Percentiles rank a stretch among this genome's conserved stretches.
These are phyloP conservation scores for Pristionchus arcanus DNA, from an alignment of 2,888 invertebrate genomes.

Conservation along the genomic window DNA sequence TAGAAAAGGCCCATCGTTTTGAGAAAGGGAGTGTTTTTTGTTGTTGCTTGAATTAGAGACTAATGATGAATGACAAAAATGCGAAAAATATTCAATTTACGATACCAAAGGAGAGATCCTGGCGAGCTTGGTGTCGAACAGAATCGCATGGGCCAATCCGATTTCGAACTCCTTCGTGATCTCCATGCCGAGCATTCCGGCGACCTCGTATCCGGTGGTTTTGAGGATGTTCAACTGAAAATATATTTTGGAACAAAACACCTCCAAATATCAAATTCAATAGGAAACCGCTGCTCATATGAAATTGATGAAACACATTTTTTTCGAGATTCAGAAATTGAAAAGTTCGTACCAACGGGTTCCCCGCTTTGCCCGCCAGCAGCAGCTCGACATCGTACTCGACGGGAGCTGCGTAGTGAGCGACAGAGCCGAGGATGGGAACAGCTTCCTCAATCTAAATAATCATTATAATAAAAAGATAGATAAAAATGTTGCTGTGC, in stretches of 20 bases:
- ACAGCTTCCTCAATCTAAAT: conserved; percentile 13
- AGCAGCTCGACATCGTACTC: background rate
- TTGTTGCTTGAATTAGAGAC: no score
- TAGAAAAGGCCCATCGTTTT: no score
- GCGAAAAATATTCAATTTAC: background rate
- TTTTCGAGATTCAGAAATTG: no score
- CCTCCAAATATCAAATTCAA: no score
- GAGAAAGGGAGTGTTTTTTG: no score
- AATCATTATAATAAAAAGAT: no score
- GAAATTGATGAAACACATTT: background rate
- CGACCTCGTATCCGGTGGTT: background rate
- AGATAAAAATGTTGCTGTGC: no score
- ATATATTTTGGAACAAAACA: no score
- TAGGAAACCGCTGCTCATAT: background rate
- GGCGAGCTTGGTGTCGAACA: background rate
- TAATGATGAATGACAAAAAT: no score
- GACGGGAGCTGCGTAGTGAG: background rate
- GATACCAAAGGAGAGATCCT: background rate
- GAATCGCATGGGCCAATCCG: background rate
- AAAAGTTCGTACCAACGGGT: background rate
- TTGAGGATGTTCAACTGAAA: background rate
- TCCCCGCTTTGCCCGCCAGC: conserved; percentile 3
- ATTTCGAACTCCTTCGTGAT: background rate
- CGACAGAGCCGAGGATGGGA: background rate
- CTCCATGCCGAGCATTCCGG: background rate